Percentiles rank a stretch among this genome's conserved stretches.
phyloP scores from a whole-genome alignment of 2,797 vertebrate genomes.

The Schizothorax lantsangensis region DNA sequence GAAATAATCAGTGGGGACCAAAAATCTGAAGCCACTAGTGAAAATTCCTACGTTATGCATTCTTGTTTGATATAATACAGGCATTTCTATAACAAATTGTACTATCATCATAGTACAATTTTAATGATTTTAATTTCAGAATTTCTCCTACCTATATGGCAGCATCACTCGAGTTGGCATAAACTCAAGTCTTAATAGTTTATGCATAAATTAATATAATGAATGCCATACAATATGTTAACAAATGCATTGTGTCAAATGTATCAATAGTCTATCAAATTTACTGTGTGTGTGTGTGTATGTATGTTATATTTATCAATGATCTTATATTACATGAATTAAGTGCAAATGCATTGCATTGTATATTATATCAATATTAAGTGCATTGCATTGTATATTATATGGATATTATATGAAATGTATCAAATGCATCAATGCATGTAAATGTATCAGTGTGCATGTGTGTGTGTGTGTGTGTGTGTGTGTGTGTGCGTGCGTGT shows the following conservation, averaged over 20 bases:
- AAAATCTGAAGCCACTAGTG: background rate
- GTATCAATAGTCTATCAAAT: background rate
- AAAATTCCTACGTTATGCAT: background rate
- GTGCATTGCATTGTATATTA: too few species aligned
- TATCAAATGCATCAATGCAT: background rate
- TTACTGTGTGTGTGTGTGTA: too few species aligned
- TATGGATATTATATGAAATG: background rate
- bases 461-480: too few species aligned
- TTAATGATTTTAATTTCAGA: background rate
- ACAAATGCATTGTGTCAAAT: background rate
- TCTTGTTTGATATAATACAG: background rate
- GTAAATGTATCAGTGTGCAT: too few species aligned
- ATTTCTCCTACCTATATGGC: background rate
- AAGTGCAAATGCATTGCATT: background rate
- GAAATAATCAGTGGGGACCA: background rate
- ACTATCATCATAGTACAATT: too few species aligned
- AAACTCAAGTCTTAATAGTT: background rate
- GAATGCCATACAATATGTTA: background rate
- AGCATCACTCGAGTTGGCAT: background rate
- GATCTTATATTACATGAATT: background rate
- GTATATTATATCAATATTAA: background rate
- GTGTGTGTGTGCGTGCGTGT: too few species aligned
- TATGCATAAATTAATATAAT: background rate
- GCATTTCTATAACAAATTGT: background rate
- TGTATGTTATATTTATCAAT: background rate